Evolutionary conservation across 2,888 invertebrate species (phyloP), one percentile per base, ranked within the genome.

Genomic region (Andrena chrysosceles): DNA sequence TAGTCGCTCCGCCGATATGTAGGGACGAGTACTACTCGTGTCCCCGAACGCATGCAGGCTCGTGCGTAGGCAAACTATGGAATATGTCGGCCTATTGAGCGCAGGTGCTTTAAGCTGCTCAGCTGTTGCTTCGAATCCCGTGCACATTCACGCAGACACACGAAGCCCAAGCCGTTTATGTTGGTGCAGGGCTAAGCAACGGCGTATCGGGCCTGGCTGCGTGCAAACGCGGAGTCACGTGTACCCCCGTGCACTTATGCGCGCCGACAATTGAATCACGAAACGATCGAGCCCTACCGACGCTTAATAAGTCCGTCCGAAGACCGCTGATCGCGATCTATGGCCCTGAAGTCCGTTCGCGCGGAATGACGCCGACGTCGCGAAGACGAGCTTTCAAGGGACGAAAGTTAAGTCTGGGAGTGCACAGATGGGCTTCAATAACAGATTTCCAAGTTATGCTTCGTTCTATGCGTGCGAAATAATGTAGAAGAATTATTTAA

Each of bases 31-130:
- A 87, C 81, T 83, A 82, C 85, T 82, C 83, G 77, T 68, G 75
- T 86, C 85, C 83, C 84, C 88, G 83, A 85, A 83, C 81, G 85
- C 75, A 85, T 78, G 83, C 83, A 42, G 79, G 84, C 87, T 87
- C 86, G 83, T 83, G 86, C 89, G 89, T 88, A 87, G 80, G 83
- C 87, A 82, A 88, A 84, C 90, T 85, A 87, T 87, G 86, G 87
- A 88, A 89, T 90, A 89, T 85, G 84, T 87, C 77, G 86, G 89
- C 85, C 84, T 85, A 90, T 89, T 87, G 88, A 89, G 86, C 88
- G 92, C 91, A 92, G 92, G 92, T 93, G 92, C 88, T 91, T 89
- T 84, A 85, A 90, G 89, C 89, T 89, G 90, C 91, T 93, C 92
- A 92, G 92, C 92, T 93, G 92, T 92, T 92, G 92, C 92, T 91